These are phyloP conservation scores for Manis javanica DNA, from an alignment of 2,797 vertebrate genomes.

Conservation along the genomic window DNA sequence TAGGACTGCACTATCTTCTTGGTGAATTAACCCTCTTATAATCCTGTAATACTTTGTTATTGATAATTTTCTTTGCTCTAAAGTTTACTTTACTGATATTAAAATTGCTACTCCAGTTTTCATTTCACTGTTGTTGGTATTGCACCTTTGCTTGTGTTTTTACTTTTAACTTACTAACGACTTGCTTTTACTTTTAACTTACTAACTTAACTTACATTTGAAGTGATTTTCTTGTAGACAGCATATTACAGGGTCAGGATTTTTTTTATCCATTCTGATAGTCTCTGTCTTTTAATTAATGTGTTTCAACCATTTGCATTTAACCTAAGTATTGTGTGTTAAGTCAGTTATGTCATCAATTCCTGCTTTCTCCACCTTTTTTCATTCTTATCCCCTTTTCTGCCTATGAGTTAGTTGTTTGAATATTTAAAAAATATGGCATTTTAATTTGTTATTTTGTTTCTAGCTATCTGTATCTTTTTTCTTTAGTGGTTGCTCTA, in stretches of 20 bases:
- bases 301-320: neutral
- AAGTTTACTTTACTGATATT: neutral
- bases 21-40: neutral
- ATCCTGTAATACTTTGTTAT: neutral
- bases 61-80: neutral
- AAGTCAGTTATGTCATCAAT: neutral
- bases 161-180: neutral
- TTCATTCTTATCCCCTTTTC: neutral
- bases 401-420: neutral
- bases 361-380: neutral
- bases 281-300: neutral
- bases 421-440: neutral
- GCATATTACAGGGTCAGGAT: neutral
- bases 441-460: neutral
- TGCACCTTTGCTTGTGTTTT: neutral
- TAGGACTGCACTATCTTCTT: neutral
- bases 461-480: neutral
- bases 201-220: neutral
- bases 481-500: neutral
- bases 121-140: neutral
- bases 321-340: neutral
- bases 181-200: too few species aligned
- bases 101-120: neutral
- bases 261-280: neutral
- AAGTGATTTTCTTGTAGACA: neutral